Percentiles rank a stretch among this genome's conserved stretches.
Evolutionary conservation across 2,113 vertebrate genomes (phyloP).

Genomic region (Crotalus tigris): DNA sequence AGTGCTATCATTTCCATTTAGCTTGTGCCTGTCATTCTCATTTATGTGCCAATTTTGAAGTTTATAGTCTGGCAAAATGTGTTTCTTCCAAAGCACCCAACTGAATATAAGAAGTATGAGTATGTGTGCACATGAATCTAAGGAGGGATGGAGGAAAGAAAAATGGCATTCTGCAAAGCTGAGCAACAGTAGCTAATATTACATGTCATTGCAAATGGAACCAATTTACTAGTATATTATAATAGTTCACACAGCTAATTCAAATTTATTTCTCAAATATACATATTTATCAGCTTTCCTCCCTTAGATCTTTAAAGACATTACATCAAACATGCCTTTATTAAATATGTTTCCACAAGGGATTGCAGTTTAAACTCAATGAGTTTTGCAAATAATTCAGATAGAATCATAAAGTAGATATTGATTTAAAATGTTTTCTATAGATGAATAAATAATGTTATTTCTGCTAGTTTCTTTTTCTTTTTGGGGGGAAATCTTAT

Average conservation of each 20-base stretch:
- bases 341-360: not conserved
- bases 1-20: not conserved
- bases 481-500: not conserved
- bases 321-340: not conserved
- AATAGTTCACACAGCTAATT: not conserved
- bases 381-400: slow-evolving; percentile 11
- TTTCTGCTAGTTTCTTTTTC: not conserved
- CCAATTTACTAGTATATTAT: slow-evolving; percentile 14
- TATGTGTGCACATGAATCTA: not conserved
- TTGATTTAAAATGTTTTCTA: not conserved
- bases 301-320: slow-evolving; percentile 5
- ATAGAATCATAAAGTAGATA: not conserved
- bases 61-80: slow-evolving; percentile 6
- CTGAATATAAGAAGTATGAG: slow-evolving; percentile 24
- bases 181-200: slow-evolving; percentile 24
- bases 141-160: too few relatives aligned
- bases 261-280: not conserved
- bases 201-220: not conserved
- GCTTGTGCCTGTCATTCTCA: slow-evolving; percentile 6
- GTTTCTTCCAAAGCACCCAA: not conserved
- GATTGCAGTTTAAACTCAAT: not conserved
- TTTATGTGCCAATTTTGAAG: not conserved
- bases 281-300: not conserved
- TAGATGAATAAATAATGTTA: not conserved
- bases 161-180: not conserved